Conservation (phyloP, 2,888 invertebrate species). For the Hedya salicella region DNA sequence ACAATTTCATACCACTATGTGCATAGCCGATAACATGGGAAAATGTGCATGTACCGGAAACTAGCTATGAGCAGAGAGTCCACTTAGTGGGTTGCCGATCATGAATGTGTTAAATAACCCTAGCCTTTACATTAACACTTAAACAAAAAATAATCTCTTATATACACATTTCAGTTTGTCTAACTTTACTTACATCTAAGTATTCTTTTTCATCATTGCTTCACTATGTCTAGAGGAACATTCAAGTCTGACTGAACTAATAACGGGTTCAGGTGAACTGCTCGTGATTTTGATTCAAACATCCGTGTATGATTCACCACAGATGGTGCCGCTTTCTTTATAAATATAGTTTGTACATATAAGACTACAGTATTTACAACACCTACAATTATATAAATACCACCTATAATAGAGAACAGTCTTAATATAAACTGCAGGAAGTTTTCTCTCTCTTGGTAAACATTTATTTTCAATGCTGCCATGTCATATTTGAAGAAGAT, state of each 20-base stretch:
- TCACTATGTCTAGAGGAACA: constrained; percentile 70
- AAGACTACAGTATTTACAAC: constrained; percentile 70
- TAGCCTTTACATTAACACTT: constrained; percentile 25
- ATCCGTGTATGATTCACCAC: constrained; percentile 50
- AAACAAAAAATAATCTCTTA: constrained; percentile 38
- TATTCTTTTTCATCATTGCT: constrained; percentile 64
- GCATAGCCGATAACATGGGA: no score
- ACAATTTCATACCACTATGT: no score
- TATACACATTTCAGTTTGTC: constrained; percentile 36
- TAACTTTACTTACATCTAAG: constrained; percentile 37
- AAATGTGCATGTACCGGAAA: no score
- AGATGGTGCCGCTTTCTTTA: constrained; percentile 52
- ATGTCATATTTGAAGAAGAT: constrained; percentile 98
- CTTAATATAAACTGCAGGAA: constrained; percentile 92
- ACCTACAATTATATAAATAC: constrained; percentile 95
- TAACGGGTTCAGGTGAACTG: constrained; percentile 62
- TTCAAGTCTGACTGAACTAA: constrained; percentile 66
- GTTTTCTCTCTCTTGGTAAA: constrained; percentile 91
- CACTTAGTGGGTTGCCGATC: no score
- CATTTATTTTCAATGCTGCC: constrained; percentile 94
- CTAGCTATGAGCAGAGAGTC: no score
- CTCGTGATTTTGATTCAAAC: constrained; percentile 50
- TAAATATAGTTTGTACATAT: constrained; percentile 58
- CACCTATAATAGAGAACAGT: constrained; percentile 96
- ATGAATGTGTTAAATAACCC: no score